Evolutionary conservation across 2,113 vertebrate genomes (phyloP).

Genomic region (Lanius collurio): DNA sequence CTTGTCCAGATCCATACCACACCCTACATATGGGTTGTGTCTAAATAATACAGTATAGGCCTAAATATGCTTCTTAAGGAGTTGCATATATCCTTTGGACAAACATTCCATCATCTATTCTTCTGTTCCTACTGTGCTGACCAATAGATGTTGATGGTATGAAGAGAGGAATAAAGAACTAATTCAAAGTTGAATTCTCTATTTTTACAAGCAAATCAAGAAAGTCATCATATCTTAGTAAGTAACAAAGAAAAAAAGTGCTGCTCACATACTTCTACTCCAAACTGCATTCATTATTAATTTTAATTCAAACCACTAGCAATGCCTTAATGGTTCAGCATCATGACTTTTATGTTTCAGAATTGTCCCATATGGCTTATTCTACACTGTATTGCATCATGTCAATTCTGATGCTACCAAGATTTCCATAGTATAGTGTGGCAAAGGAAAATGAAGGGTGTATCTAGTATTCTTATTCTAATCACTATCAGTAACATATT

Average conservation of each 20-base stretch:
- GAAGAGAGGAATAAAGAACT: background rate
- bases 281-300: background rate
- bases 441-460: background rate
- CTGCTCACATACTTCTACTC: background rate
- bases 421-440: background rate
- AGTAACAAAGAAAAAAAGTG: background rate
- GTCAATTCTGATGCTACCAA: background rate
- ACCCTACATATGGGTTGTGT: conserved; percentile 43
- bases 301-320: background rate
- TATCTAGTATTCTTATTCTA: background rate
- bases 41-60: conserved; percentile 6
- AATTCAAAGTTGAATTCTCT: background rate
- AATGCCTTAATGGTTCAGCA: background rate
- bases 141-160: background rate
- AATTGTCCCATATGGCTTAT: background rate
- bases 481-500: background rate
- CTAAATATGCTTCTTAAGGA: conserved; percentile 34
- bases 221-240: background rate
- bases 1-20: conserved; percentile 31
- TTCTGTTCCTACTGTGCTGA: background rate
- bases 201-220: background rate
- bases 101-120: background rate
- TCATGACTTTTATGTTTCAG: background rate
- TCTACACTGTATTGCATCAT: background rate
- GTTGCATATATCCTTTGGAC: conserved; percentile 6